Conservation (phyloP, 2,888 invertebrate genomes). For the Xestobium rufovillosum region DNA sequence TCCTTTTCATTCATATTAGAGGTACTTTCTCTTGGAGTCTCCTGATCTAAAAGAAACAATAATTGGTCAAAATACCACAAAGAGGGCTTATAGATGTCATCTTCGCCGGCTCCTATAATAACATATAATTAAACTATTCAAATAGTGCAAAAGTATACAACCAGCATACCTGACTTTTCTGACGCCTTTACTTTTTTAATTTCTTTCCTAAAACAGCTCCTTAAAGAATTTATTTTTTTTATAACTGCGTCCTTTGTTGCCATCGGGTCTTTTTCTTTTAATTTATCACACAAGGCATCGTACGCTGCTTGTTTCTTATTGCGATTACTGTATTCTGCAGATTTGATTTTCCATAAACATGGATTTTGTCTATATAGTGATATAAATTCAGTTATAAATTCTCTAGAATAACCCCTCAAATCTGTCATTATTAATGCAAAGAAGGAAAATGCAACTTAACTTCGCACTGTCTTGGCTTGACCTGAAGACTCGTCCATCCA, state of each 20-base stretch:
- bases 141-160: too few species aligned
- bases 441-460: too few species aligned
- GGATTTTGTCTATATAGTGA: constrained; percentile 1
- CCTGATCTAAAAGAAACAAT: constrained; percentile 4
- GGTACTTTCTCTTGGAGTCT: background rate
- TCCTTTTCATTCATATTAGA: background rate
- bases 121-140: too few species aligned
- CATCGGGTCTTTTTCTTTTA: too few species aligned
- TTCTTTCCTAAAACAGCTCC: constrained; percentile 1
- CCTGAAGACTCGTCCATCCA: too few species aligned
- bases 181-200: background rate
- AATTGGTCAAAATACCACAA: constrained; percentile 7
- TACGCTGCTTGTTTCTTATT: constrained; percentile 6
- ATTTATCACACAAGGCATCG: too few species aligned
- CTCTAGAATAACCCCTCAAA: constrained; percentile 1
- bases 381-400: constrained; percentile 1
- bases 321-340: background rate
- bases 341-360: constrained; percentile 4
- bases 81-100: background rate
- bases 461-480: too few species aligned
- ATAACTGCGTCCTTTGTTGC: constrained; percentile 1
- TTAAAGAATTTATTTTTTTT: constrained; percentile 3
- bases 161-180: too few species aligned
- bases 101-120: constrained; percentile 2
- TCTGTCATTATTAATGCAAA: too few species aligned